phyloP scores from a whole-genome alignment of 2,797 vertebrate genomes.

The Caiman crocodilus region DNA sequence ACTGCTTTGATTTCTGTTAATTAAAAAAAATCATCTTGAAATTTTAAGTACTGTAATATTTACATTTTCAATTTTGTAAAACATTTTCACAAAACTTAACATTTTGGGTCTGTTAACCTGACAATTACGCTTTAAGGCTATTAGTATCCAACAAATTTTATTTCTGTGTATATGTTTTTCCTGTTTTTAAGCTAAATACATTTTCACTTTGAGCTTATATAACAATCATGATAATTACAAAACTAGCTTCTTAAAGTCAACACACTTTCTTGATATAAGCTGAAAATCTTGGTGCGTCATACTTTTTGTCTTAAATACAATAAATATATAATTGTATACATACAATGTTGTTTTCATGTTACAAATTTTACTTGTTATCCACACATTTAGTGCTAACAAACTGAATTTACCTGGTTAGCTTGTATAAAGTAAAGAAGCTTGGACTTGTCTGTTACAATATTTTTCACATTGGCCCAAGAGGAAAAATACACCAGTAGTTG shows the following conservation, averaged over 20 bases:
- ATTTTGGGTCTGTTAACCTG: neutral
- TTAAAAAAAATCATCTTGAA: neutral
- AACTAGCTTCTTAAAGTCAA: conserved; percentile 18
- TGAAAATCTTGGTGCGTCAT: conserved; percentile 38
- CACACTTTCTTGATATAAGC: neutral
- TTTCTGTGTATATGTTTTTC: neutral
- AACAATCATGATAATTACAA: conserved; percentile 18
- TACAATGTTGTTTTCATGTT: neutral
- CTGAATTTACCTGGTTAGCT: conserved; percentile 26
- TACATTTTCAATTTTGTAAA: neutral
- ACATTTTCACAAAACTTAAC: neutral
- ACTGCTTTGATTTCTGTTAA: neutral
- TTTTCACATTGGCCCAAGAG: neutral
- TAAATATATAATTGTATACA: neutral
- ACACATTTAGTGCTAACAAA: conserved; percentile 21
- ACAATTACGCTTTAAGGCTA: neutral
- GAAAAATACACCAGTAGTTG: neutral
- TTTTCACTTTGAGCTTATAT: conserved; percentile 19
- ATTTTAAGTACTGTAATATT: conserved; percentile 61
- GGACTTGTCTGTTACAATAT: neutral
- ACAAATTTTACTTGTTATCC: neutral
- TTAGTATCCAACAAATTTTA: neutral
- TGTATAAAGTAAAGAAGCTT: conserved; percentile 26
- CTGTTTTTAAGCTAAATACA: neutral
- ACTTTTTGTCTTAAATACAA: neutral